phyloP scores from a whole-genome alignment of 2,888 invertebrate species.

The Leptura quadrifasciata region DNA sequence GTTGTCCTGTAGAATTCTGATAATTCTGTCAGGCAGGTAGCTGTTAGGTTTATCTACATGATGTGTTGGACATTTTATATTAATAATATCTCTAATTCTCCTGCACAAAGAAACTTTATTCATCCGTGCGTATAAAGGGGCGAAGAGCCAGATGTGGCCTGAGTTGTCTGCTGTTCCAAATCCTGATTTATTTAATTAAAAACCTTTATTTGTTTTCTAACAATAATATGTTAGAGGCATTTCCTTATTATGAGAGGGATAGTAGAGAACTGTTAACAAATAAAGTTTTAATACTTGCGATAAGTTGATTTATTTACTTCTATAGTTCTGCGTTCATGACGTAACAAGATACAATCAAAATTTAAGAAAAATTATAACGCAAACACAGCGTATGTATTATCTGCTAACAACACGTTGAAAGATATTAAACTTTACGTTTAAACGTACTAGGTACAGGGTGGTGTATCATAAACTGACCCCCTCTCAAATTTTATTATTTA shows the following conservation, averaged over 20 bases:
- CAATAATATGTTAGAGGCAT: constrained; percentile 30
- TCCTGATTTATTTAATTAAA: constrained; percentile 60
- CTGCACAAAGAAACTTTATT: constrained; percentile 57
- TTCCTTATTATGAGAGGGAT: constrained; percentile 19
- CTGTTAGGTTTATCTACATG: not conserved
- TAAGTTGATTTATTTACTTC: constrained; percentile 8
- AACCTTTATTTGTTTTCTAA: constrained; percentile 54
- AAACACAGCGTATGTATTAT: not conserved
- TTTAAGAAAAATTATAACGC: too few species aligned
- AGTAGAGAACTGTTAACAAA: not conserved
- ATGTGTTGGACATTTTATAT: constrained; percentile 28
- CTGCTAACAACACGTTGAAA: too few species aligned
- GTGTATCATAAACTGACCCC: too few species aligned
- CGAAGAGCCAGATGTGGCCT: constrained; percentile 56
- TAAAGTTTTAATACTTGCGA: constrained; percentile 1
- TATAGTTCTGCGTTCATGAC: not conserved
- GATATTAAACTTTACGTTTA: not conserved
- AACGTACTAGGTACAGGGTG: too few species aligned
- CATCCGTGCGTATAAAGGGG: constrained; percentile 50
- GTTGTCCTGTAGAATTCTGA: not conserved
- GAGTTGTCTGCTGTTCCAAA: constrained; percentile 53
- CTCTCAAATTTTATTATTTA: too few species aligned
- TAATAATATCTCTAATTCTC: constrained; percentile 55
- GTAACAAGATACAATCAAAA: not conserved
- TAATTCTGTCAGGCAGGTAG: not conserved